A percentile compares a stretch with the other conserved stretches of the same genome.
phyloP scores from a whole-genome alignment of 2,113 vertebrate species.

The Anguilla japonica region DNA sequence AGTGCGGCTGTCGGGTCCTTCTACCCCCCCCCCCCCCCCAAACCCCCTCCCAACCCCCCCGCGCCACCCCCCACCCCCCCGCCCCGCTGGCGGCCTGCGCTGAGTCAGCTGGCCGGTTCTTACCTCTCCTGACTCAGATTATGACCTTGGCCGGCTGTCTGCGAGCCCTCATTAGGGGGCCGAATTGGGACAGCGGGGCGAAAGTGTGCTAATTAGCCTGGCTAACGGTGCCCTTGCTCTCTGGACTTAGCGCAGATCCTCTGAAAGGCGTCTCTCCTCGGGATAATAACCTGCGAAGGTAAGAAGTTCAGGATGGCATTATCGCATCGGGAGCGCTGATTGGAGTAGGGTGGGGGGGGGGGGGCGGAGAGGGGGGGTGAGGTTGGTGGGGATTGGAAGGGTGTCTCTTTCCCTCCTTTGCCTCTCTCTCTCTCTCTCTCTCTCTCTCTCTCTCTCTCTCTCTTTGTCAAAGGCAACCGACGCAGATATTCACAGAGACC shows the following conservation, averaged over 20 bases:
- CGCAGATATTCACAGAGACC: neutral
- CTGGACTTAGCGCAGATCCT: conserved; percentile 64
- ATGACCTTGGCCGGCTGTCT: conserved; percentile 72
- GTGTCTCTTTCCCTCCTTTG: conserved; percentile 28
- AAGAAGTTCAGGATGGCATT: conserved; percentile 64
- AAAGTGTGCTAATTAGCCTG: conserved; percentile 73
- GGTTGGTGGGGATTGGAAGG: conserved; percentile 44
- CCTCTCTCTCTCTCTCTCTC: neutral
- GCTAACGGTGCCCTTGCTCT: conserved; percentile 72
- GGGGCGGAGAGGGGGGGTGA: conserved; percentile 52
- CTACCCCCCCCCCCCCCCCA: conserved; percentile 32
- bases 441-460: neutral
- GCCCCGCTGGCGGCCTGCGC: conserved; percentile 56
- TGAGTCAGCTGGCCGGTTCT: conserved; percentile 78
- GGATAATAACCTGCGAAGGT: conserved; percentile 68
- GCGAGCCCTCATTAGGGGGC: conserved; percentile 67
- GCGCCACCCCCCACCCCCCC: conserved; percentile 52
- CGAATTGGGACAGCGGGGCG: conserved; percentile 63
- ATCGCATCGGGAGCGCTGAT: conserved; percentile 47
- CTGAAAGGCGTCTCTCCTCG: conserved; percentile 36
- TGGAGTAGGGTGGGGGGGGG: conserved; percentile 41
- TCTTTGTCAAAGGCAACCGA: neutral
- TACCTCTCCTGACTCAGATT: conserved; percentile 58
- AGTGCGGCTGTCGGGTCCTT: conserved; percentile 61
- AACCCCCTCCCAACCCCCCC: conserved; percentile 34